Evolutionary conservation across 2,888 invertebrate species (phyloP).

Genomic region (Panopea generosa): DNA sequence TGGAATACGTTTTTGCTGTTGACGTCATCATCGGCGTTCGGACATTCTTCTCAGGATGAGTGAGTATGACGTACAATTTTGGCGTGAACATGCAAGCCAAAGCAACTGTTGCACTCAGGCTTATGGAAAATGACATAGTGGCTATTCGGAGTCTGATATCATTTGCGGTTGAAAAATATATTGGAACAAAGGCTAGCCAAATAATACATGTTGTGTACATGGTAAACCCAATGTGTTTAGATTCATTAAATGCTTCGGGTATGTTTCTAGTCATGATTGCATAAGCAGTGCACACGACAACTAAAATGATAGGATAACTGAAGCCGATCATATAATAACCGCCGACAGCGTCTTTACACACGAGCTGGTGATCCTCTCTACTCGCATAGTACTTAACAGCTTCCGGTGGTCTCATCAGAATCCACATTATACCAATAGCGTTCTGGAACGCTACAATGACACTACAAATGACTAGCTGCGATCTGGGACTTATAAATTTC

Average conservation of each 20-base stretch:
- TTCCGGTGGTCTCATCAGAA: conserved; percentile 94
- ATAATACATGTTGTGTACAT: conserved; percentile 96
- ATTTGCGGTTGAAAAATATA: conserved; percentile 88
- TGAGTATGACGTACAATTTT: conserved; percentile 95
- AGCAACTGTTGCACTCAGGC: conserved; percentile 96
- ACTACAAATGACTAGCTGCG: conserved; percentile 85
- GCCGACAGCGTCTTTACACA: conserved; percentile 90
- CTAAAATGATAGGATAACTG: conserved; percentile 95
- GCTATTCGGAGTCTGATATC: conserved; percentile 93
- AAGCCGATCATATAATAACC: conserved; percentile 86
- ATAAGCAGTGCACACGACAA: conserved; percentile 89
- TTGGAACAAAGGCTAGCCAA: conserved; percentile 86
- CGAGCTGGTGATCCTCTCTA: conserved; percentile 95
- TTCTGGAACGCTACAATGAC: conserved; percentile 84
- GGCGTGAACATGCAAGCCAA: conserved; percentile 97
- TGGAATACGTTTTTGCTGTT: conserved; percentile 22
- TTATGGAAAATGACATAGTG: conserved; percentile 98
- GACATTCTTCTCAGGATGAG: conserved; percentile 95
- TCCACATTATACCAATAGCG: conserved; percentile 95
- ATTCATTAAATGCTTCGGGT: conserved; percentile 86
- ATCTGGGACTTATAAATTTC: conserved; percentile 85
- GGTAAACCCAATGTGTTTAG: conserved; percentile 87
- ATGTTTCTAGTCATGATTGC: conserved; percentile 85
- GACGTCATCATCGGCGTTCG: conserved; percentile 88
- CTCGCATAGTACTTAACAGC: conserved; percentile 96